Conservation (phyloP, 2,888 invertebrate genomes). For the Dascillus cervinus region DNA sequence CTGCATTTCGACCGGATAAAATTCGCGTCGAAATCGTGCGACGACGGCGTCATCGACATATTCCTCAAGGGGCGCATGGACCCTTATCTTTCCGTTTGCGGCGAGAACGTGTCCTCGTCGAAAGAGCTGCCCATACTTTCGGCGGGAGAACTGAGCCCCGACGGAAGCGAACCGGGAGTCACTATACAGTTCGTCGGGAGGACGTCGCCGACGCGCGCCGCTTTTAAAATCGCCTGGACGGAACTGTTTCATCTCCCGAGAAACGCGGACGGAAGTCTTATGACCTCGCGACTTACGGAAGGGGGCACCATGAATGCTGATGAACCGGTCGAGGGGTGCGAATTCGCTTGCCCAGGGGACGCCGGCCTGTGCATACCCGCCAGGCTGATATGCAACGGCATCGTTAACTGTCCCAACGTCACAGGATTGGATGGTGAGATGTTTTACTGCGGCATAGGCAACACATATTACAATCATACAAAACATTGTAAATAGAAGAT, state of each 20-base stretch:
- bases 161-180: slow-evolving; percentile 49
- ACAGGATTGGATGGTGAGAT: slow-evolving; percentile 47
- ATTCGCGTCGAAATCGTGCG: slow-evolving; percentile 77
- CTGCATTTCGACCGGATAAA: slow-evolving; percentile 80
- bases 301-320: slow-evolving; percentile 42
- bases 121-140: slow-evolving; percentile 73
- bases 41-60: slow-evolving; percentile 79
- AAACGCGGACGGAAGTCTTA: slow-evolving; percentile 71
- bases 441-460: too few species aligned
- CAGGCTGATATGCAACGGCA: slow-evolving; percentile 77
- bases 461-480: too few species aligned
- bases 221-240: slow-evolving; percentile 86
- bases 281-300: slow-evolving; percentile 69
- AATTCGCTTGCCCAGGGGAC: slow-evolving; percentile 81
- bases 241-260: slow-evolving; percentile 80
- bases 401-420: slow-evolving; percentile 77
- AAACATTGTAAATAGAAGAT: too few species aligned
- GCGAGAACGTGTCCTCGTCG: slow-evolving; percentile 75
- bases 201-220: slow-evolving; percentile 70
- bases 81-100: slow-evolving; percentile 75
- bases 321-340: slow-evolving; percentile 56
- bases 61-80: slow-evolving; percentile 53
- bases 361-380: slow-evolving; percentile 77
- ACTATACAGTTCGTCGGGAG: slow-evolving; percentile 59
- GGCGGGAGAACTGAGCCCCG: slow-evolving; percentile 66